These are phyloP conservation scores for Drosophila ercepeae DNA, from an alignment of 1,140 invertebrate species.

Conservation along the genomic window DNA sequence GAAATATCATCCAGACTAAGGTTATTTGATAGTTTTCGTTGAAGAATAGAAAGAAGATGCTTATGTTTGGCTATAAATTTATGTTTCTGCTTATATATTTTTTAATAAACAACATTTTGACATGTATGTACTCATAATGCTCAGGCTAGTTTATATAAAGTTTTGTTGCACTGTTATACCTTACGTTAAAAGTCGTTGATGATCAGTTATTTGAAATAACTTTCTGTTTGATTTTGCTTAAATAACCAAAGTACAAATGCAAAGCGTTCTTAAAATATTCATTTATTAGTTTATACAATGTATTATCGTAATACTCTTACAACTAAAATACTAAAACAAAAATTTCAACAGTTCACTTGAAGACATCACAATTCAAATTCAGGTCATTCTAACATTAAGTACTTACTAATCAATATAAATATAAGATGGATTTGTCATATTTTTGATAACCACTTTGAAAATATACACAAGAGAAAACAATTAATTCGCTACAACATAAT, in stretches of 20 bases:
- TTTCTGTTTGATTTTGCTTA: not conserved
- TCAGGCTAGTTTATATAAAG: not conserved
- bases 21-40: slow-evolving; percentile 4
- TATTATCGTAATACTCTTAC: slow-evolving; percentile 49
- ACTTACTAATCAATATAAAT: slow-evolving; percentile 71
- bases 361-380: slow-evolving; percentile 73
- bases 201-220: not conserved
- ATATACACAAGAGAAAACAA: slow-evolving; percentile 74
- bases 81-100: slow-evolving; percentile 11
- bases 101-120: slow-evolving; percentile 14
- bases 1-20: slow-evolving; percentile 1
- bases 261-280: slow-evolving; percentile 33
- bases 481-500: slow-evolving; percentile 50
- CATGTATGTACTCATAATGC: not conserved
- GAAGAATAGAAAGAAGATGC: not conserved
- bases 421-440: slow-evolving; percentile 48
- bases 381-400: slow-evolving; percentile 50
- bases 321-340: slow-evolving; percentile 65
- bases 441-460: slow-evolving; percentile 58
- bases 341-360: slow-evolving; percentile 81
- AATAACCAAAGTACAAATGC: slow-evolving; percentile 18
- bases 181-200: slow-evolving; percentile 7
- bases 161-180: slow-evolving; percentile 8
- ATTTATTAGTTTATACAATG: slow-evolving; percentile 52
- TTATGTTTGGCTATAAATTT: slow-evolving; percentile 10